phyloP scores from a whole-genome alignment of 2,797 vertebrate species.

The Trachops cirrhosus region DNA sequence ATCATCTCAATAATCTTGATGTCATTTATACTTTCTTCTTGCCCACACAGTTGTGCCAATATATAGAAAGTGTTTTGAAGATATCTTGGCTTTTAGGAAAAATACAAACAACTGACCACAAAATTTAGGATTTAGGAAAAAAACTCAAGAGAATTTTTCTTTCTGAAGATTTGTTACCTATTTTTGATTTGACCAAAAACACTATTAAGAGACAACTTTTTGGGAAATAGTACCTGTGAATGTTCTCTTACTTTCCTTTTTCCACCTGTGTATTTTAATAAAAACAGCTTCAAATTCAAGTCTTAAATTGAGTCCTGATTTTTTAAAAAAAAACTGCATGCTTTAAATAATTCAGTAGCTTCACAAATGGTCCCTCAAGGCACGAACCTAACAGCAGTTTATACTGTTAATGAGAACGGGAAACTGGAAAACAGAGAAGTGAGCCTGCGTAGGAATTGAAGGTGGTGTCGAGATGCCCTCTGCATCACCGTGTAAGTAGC shows the following conservation, averaged over 20 bases:
- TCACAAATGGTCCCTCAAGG: background rate
- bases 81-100: background rate
- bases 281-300: constrained; percentile 5
- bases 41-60: background rate
- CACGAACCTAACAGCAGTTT: background rate
- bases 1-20: background rate
- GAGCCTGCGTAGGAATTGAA: background rate
- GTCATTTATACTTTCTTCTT: background rate
- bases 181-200: constrained; percentile 21
- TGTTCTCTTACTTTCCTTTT: background rate
- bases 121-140: background rate
- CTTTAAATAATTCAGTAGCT: constrained; percentile 26
- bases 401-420: background rate
- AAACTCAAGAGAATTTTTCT: background rate
- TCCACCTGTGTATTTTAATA: background rate
- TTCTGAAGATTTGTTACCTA: background rate
- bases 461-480: background rate
- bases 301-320: background rate
- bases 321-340: background rate
- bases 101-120: background rate
- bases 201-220: background rate
- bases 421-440: background rate
- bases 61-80: background rate
- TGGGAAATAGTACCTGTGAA: constrained; percentile 35
- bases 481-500: background rate